Evolutionary conservation across 2,888 invertebrate species (phyloP).

Genomic region (Chymomyza fuscimana): DNA sequence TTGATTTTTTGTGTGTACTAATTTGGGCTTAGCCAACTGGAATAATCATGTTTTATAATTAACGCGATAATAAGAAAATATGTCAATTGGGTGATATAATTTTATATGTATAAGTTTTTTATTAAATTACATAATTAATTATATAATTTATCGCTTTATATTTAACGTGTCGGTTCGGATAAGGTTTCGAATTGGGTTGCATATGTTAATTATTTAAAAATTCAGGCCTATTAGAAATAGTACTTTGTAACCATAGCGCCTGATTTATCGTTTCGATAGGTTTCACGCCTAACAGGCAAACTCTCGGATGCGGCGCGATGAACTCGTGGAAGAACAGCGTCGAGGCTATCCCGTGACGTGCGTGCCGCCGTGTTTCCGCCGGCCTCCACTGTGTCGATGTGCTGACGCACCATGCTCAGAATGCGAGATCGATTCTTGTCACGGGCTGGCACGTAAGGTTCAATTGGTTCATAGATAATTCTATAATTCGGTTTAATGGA

Average conservation of each 20-base stretch:
- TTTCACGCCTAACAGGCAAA: constrained; percentile 69
- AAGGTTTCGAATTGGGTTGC: constrained; percentile 26
- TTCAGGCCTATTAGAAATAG: constrained; percentile 50
- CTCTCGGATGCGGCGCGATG: constrained; percentile 80
- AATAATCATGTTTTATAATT: no score
- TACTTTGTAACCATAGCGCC: constrained; percentile 76
- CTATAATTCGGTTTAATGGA: constrained; percentile 84
- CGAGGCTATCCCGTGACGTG: constrained; percentile 84
- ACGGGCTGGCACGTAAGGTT: constrained; percentile 85
- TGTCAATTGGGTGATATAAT: no score
- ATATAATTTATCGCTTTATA: not conserved
- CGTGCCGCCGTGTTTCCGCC: constrained; percentile 81
- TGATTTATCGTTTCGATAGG: constrained; percentile 71
- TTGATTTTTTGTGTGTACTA: no score
- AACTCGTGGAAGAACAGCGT: constrained; percentile 83
- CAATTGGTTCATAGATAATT: constrained; percentile 83
- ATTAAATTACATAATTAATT: not conserved
- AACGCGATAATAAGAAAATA: no score
- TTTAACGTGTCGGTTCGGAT: constrained; percentile 16
- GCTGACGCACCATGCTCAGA: constrained; percentile 82
- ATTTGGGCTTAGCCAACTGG: no score
- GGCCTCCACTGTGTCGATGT: constrained; percentile 82
- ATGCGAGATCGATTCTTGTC: constrained; percentile 85
- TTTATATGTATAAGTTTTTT: constrained; percentile 2
- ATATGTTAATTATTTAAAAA: constrained; percentile 3